Percentiles rank a stretch among this genome's conserved stretches.
Evolutionary conservation across 2,113 vertebrate genomes (phyloP).

Genomic region (Hemiprocne comata): DNA sequence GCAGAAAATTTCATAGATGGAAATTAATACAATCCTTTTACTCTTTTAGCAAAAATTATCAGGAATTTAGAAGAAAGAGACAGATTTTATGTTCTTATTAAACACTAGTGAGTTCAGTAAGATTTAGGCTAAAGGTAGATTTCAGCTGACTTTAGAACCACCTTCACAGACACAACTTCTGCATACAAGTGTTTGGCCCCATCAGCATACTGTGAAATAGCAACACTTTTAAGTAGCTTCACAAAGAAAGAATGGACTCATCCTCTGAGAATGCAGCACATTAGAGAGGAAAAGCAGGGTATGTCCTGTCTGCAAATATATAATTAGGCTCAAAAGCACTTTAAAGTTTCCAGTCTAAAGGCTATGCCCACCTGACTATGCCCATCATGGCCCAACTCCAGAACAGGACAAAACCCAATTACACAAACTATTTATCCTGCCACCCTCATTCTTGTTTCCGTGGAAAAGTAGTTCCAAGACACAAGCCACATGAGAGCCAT

Average conservation of each 20-base stretch:
- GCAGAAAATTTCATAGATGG: not conserved
- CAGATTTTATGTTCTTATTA: not conserved
- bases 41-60: not conserved
- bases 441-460: not conserved
- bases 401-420: not conserved
- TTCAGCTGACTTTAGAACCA: not conserved
- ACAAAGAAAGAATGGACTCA: not conserved
- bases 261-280: not conserved
- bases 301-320: not conserved
- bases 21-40: not conserved
- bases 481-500: not conserved
- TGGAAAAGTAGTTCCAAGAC: not conserved
- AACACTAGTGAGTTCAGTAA: not conserved
- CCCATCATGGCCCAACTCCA: not conserved
- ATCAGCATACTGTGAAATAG: not conserved
- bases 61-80: not conserved
- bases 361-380: not conserved
- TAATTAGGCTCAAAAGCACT: not conserved
- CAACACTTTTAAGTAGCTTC: not conserved
- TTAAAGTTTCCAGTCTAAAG: not conserved
- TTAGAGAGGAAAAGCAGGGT: not conserved
- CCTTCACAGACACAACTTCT: not conserved
- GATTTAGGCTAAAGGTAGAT: not conserved
- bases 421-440: not conserved
- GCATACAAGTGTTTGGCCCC: not conserved